Evolutionary conservation across 2,797 vertebrate genomes (phyloP).

Genomic region (Leptatherina wallacei): DNA sequence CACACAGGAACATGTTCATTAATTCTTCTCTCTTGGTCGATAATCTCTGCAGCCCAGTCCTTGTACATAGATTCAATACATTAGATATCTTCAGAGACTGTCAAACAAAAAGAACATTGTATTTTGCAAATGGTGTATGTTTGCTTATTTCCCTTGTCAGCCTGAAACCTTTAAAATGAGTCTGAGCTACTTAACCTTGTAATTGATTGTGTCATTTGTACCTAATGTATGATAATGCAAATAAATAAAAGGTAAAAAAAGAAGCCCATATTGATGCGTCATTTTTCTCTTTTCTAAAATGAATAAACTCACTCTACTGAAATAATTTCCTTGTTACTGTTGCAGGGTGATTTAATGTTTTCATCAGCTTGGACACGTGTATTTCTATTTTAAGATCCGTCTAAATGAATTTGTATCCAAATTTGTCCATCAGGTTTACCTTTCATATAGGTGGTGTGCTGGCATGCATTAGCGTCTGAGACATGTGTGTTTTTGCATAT

Average conservation of each 20-base stretch:
- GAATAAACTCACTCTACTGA: neutral
- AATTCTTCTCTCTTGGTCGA: constrained; percentile 48
- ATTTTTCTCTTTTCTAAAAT: neutral
- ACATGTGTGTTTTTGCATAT: neutral
- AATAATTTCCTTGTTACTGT: neutral
- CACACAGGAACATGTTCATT: constrained; percentile 46
- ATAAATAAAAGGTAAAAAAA: constrained; percentile 73
- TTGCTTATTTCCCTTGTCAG: constrained; percentile 63
- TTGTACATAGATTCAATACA: constrained; percentile 75
- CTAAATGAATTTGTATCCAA: no score
- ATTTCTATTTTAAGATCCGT: no score
- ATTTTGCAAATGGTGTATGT: constrained; percentile 79
- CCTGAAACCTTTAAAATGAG: constrained; percentile 76
- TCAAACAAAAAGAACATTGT: constrained; percentile 77
- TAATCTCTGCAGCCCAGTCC: constrained; percentile 55
- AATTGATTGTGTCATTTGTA: constrained; percentile 83
- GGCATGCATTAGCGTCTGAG: neutral
- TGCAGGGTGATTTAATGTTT: no score
- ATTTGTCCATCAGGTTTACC: no score
- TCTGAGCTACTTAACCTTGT: constrained; percentile 79
- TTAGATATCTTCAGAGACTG: constrained; percentile 66
- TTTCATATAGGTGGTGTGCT: no score
- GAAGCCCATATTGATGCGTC: constrained; percentile 28
- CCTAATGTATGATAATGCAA: constrained; percentile 86
- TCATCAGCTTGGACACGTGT: no score